Evolutionary conservation across 2,888 invertebrate genomes (phyloP).

Genomic region (Sarcophaga subvicina): DNA sequence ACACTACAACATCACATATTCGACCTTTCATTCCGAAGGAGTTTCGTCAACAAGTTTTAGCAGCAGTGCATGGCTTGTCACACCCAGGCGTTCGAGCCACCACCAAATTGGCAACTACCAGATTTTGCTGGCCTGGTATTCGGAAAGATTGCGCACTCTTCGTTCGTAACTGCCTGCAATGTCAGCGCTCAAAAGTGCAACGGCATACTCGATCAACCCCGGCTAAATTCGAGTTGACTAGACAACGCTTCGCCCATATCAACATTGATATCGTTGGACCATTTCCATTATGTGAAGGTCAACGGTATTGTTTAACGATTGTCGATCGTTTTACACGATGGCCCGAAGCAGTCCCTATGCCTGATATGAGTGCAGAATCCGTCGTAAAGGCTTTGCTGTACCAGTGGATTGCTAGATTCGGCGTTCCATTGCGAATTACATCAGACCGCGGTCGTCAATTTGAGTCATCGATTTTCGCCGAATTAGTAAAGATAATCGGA

Average conservation of each 20-base stretch:
- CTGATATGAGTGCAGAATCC: not conserved
- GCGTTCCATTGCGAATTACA: constrained; percentile 42
- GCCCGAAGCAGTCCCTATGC: too few relatives aligned
- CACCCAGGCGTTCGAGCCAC: not conserved
- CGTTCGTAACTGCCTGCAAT: not conserved
- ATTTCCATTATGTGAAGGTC: not conserved
- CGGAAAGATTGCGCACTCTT: not conserved
- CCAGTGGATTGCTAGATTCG: constrained; percentile 28
- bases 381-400: constrained; percentile 7
- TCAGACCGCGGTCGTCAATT: not conserved
- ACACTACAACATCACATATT: too few relatives aligned
- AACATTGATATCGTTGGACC: too few relatives aligned
- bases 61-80: not conserved
- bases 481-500: not conserved
- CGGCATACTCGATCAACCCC: constrained; percentile 4
- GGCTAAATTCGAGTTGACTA: not conserved
- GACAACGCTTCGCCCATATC: not conserved
- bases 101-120: not conserved
- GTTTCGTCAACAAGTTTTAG: not conserved
- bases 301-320: constrained; percentile 6
- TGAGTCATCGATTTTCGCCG: constrained; percentile 29
- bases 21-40: too few relatives aligned
- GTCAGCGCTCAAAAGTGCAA: not conserved
- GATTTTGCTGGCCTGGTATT: constrained; percentile 4
- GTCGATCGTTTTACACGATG: not conserved